Base-by-base conservation (phyloP, 2,888 invertebrate species). In the Trichopoda pennipes region DNA sequence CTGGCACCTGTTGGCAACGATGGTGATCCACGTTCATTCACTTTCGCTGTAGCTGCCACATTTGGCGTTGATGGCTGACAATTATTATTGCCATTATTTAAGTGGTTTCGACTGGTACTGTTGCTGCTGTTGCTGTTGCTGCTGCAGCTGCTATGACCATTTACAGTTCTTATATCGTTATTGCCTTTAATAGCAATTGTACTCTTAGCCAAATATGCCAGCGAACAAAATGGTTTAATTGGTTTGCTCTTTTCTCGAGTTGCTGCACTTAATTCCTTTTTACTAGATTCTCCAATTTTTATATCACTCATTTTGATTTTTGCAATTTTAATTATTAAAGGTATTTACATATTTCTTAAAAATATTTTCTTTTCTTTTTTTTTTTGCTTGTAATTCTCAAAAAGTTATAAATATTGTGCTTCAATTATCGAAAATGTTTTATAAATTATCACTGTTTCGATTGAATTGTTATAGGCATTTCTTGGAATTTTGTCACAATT, bases 181-280 rank as follows among this genome's bases (percentile, higher is more conserved):
- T 64, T 80, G 42, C 80, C 83, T 74, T 85, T 85, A 63, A 86
- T 80, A 55, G 86, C 85, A 69, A 84, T 84, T 58, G 86, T 86
- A 68, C 86, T 86, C 55, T 86, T 86, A 21, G 86, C 86, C 83
- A 86, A 74, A 80, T 86, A 86, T 4, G 86, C 86, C 72, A 86
- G 74, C 79, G 86, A 86, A 55, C 86, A 85, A 66, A 86, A 86
- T 35, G 86, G 85, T 79, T 86, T 86, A 51, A 78, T 85, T 19
- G 80, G 72, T 35, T 82, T 84, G 0, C n/a, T 21, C 44, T 60
- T 56, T 56, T 51, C 58, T 32, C 82, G 81, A 16, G 10, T 23
- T 47, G 66, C 75, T 17, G 68, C 61, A 69, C 58, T 76, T 47
- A 70, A 58, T 4, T 51, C 35, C 49, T 81, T 77, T 66, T 80